A percentile compares a stretch with the other conserved stretches of the same genome.
Evolutionary conservation across 1,140 invertebrate species (phyloP).

Genomic region (Pentalonia nigronervosa): DNA sequence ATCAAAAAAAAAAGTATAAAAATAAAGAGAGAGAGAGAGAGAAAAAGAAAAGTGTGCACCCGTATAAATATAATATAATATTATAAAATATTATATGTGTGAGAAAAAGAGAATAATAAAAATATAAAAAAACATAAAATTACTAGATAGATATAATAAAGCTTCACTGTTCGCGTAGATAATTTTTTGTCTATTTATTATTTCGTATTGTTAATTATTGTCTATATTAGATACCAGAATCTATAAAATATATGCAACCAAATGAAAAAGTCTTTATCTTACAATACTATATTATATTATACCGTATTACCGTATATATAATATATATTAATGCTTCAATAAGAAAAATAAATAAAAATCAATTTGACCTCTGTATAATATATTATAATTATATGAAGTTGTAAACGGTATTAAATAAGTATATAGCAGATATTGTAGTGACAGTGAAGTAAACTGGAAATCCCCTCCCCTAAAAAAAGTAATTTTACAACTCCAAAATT

Average conservation of each 20-base stretch:
- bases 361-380: neutral
- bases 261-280: neutral
- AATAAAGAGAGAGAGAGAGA: slow-evolving; percentile 11
- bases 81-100: neutral
- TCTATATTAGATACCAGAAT: neutral
- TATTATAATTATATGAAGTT: neutral
- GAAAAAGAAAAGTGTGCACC: neutral
- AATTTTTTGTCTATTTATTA: slow-evolving; percentile 29
- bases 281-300: neutral
- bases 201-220: slow-evolving; percentile 40
- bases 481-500: neutral
- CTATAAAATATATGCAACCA: neutral
- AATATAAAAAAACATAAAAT: slow-evolving; percentile 21
- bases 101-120: slow-evolving; percentile 7
- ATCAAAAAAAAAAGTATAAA: slow-evolving; percentile 50
- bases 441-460: too few relatives aligned
- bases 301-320: neutral
- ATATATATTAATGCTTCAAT: neutral
- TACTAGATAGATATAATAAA: slow-evolving; percentile 10
- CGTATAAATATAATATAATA: neutral
- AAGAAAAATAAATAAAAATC: neutral
- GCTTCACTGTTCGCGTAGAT: slow-evolving; percentile 12
- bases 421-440: neutral
- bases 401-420: neutral
- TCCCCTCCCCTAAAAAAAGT: too few relatives aligned